These are phyloP conservation scores for Porites rus DNA, from an alignment of 92 coral and sea anemone species.

Conservation along the genomic window DNA sequence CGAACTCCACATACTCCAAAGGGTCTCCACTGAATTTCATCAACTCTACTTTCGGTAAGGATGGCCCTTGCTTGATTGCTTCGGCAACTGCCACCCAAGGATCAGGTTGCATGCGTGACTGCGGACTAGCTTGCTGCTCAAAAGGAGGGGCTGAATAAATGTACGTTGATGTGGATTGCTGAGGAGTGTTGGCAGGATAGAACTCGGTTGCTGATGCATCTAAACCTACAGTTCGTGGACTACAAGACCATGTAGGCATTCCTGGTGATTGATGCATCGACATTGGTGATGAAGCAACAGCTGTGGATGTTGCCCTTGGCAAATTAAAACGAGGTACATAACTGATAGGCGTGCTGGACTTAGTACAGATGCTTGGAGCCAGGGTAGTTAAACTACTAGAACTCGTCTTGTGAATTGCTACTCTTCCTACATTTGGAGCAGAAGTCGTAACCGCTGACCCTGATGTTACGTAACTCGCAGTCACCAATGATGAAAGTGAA, in stretches of 20 bases:
- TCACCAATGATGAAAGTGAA: no score
- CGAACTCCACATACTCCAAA: conserved; percentile 59
- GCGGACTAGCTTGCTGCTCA: not conserved
- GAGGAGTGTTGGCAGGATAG: no score
- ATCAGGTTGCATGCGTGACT: conserved; percentile 7
- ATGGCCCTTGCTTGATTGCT: conserved; percentile 61
- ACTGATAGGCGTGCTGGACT: not conserved
- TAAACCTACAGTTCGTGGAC: not conserved
- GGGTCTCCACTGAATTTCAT: conserved; percentile 73
- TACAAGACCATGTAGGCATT: not conserved
- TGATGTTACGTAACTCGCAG: no score
- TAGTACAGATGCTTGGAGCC: not conserved
- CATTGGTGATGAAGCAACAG: not conserved
- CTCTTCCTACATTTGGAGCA: no score
- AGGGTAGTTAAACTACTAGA: not conserved
- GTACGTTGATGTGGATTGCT: no score
- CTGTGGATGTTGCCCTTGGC: no score
- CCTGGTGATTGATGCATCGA: not conserved
- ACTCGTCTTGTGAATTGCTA: no score
- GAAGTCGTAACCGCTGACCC: no score
- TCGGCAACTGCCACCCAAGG: conserved; percentile 32
- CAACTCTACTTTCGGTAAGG: conserved; percentile 65
- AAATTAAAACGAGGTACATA: no score
- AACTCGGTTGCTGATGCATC: not conserved
- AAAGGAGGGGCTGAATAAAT: not conserved